These are phyloP conservation scores for Myotis lucifugus DNA, from an alignment of 2,113 vertebrate genomes.

Conservation along the genomic window DNA sequence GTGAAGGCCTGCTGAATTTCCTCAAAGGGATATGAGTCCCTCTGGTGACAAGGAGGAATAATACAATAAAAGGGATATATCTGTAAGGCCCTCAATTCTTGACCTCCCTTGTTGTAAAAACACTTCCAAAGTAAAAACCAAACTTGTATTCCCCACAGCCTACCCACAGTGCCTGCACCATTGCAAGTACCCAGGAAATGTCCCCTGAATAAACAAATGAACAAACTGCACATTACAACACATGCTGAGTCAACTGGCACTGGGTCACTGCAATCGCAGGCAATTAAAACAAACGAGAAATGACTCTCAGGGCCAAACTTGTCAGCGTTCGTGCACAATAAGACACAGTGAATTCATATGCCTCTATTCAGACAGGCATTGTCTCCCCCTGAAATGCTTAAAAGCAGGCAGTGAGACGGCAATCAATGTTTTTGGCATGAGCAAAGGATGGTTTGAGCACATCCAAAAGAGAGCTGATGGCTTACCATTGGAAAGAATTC, in stretches of 20 bases:
- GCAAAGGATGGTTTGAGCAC: slow-evolving; percentile 57
- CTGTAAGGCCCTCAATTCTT: neutral
- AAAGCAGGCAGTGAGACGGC: neutral
- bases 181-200: neutral
- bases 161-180: neutral
- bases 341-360: neutral
- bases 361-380: neutral
- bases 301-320: neutral
- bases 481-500: neutral
- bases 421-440: neutral
- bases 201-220: neutral
- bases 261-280: neutral
- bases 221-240: neutral
- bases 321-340: neutral
- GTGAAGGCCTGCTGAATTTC: neutral
- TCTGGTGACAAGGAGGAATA: slow-evolving; percentile 72
- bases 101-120: neutral
- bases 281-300: neutral
- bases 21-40: slow-evolving; percentile 67
- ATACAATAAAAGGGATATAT: neutral
- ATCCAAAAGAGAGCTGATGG: neutral
- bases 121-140: neutral
- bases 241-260: neutral
- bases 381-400: neutral
- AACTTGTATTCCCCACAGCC: neutral